Evolutionary conservation across 2,888 invertebrate species (phyloP).

Genomic region (Spodoptera picta): DNA sequence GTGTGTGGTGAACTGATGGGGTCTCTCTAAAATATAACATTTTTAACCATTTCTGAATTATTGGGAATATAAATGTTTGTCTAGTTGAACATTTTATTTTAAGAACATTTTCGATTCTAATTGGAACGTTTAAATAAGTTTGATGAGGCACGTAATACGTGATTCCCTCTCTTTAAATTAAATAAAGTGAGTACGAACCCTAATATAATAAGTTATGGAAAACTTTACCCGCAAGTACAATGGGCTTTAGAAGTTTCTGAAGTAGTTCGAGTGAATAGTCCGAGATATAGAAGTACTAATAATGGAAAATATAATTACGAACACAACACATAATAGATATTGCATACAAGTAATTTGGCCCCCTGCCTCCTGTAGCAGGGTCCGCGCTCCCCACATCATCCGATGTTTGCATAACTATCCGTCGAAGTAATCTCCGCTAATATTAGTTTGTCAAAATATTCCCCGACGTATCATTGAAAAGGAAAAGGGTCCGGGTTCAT

Average conservation of each 20-base stretch:
- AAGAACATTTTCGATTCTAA: neutral
- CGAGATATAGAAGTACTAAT: too few species aligned
- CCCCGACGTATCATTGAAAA: conserved; percentile 62
- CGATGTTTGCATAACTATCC: conserved; percentile 59
- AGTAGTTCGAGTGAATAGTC: too few species aligned
- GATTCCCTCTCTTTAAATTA: too few species aligned
- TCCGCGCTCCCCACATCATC: conserved; percentile 16
- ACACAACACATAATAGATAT: conserved; percentile 27
- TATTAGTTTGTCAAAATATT: conserved; percentile 69
- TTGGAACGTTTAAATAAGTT: too few species aligned
- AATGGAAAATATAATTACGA: neutral
- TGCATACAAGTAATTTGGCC: conserved; percentile 19
- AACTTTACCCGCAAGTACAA: too few species aligned
- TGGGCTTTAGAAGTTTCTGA: too few species aligned
- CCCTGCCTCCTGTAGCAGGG: conserved; percentile 27
- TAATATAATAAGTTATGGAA: too few species aligned
- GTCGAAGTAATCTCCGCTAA: conserved; percentile 58
- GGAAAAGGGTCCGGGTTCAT: conserved; percentile 56
- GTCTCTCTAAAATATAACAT: conserved; percentile 23
- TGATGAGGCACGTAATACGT: too few species aligned
- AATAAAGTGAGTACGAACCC: too few species aligned
- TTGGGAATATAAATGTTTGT: neutral
- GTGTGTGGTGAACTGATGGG: neutral
- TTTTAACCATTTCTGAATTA: conserved; percentile 33
- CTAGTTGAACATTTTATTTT: neutral